phyloP scores from a whole-genome alignment of 2,797 vertebrate species.

The Falco berigora region DNA sequence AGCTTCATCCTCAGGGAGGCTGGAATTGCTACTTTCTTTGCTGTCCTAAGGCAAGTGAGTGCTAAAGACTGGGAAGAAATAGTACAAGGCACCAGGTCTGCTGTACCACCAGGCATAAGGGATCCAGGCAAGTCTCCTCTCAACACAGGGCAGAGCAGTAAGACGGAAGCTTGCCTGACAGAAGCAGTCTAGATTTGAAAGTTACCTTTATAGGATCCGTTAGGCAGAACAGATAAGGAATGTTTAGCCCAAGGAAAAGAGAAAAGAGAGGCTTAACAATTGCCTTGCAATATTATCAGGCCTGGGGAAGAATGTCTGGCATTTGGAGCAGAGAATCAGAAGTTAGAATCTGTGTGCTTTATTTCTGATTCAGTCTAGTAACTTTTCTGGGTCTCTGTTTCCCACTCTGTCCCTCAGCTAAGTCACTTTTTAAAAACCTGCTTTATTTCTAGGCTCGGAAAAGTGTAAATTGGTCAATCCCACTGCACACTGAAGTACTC shows the following conservation, averaged over 20 bases:
- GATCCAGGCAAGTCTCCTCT: background rate
- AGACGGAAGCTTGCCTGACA: background rate
- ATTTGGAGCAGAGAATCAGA: background rate
- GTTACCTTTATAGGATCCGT: background rate
- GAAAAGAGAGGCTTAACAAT: background rate
- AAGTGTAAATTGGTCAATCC: background rate
- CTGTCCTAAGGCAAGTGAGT: background rate
- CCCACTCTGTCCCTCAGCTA: background rate
- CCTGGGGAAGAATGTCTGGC: background rate
- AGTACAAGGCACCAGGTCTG: background rate
- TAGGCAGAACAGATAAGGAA: background rate
- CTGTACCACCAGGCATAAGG: background rate
- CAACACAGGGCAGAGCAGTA: background rate
- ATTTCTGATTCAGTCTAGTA: background rate
- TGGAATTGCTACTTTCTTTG: slow-evolving; percentile 8
- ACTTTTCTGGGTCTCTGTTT: background rate
- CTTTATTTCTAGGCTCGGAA: background rate
- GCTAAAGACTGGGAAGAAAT: background rate
- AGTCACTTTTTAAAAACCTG: background rate
- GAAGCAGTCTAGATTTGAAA: background rate
- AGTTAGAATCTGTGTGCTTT: background rate
- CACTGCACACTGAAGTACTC: background rate
- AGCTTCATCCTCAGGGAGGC: slow-evolving; percentile 1
- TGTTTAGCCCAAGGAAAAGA: background rate
- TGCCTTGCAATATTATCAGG: background rate